Evolutionary conservation across 1,140 invertebrate species (phyloP).

Genomic region (Anagrus nilaparvatae): DNA sequence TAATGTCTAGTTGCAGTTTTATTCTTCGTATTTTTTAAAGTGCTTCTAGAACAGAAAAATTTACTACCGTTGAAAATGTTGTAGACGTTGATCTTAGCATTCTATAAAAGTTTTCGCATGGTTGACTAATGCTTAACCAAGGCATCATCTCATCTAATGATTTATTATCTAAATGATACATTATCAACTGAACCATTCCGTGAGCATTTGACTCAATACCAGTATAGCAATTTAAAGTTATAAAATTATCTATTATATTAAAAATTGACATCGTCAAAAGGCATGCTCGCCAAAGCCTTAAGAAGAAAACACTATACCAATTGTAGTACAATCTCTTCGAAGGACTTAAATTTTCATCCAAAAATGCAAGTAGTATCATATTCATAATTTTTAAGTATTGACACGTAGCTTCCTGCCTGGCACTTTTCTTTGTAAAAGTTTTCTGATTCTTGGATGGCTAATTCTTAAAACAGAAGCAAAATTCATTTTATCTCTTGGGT

Average conservation of each 20-base stretch:
- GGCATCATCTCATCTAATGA: conserved; percentile 11
- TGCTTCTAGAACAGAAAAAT: conserved; percentile 12
- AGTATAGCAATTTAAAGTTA: conserved; percentile 10
- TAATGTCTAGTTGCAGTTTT: conserved; percentile 12
- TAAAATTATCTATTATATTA: conserved; percentile 13
- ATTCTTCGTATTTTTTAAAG: conserved; percentile 8
- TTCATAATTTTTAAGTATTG: conserved; percentile 10
- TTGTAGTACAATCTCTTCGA: conserved; percentile 4
- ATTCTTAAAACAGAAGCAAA: conserved; percentile 12
- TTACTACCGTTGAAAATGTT: conserved; percentile 12
- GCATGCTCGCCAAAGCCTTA: conserved; percentile 13
- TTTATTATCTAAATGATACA: too few species aligned
- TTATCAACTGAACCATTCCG: too few species aligned
- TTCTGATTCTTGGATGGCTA: background rate
- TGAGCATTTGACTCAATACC: conserved; percentile 15
- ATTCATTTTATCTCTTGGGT: conserved; percentile 16
- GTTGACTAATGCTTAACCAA: conserved; percentile 14
- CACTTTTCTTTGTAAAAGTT: conserved; percentile 8
- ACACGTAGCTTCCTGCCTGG: conserved; percentile 9
- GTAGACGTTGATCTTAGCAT: conserved; percentile 11
- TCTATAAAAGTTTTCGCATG: conserved; percentile 13
- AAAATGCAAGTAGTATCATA: conserved; percentile 4
- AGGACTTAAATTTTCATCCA: background rate
- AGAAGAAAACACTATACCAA: conserved; percentile 15
- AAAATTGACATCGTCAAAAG: background rate